Evolutionary conservation across 2,888 invertebrate species (phyloP), one percentile per base, ranked within the genome.

Genomic region (Drosophila mimetica): DNA sequence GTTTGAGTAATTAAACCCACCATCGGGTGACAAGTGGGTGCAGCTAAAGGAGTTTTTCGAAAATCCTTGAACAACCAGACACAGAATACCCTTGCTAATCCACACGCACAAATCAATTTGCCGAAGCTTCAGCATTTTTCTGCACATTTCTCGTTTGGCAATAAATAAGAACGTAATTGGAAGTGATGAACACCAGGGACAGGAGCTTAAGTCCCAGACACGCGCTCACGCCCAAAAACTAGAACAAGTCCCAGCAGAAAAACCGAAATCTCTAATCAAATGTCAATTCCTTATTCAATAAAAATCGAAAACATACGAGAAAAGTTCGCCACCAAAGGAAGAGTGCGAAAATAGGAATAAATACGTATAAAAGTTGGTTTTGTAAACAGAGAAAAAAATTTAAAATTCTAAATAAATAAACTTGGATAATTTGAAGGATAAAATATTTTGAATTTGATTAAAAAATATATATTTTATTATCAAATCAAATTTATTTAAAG

Each of bases 241-340:
- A 55, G 41, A 44, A 50, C 51, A 66, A 66, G 52, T 66, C 65
- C 65, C 66, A 53, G 37, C n/a, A 57, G 42, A 16, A 41, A 30
- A 50, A 34, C 70, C 52, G 48, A 80, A 84, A 75, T 77, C 86
- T 83, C 71, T 76, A 88, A 84, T 88, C 88, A 84, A 84, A 84
- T 83, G 88, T 84, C 86, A 88, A 86, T 88, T 77, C 71, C 63
- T 86, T 83, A 88, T 84, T 84, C 83, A 79, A 79, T 87, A 81
- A 73, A 72, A 72, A 76, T 57, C 34, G 58, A 74, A 76, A 84
- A 75, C 64, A 85, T 72, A 77, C 70, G 71, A 72, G 73, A 11
- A 51, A 22, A 67, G 80, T 65, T 75, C 36, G 30, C 34, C 9
- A 13, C 11, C n/a, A 25, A 8, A 13, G 36, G 30, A 34, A 42